Evolutionary conservation across 2,888 invertebrate genomes (phyloP).

Genomic region (Morpho helenor): DNA sequence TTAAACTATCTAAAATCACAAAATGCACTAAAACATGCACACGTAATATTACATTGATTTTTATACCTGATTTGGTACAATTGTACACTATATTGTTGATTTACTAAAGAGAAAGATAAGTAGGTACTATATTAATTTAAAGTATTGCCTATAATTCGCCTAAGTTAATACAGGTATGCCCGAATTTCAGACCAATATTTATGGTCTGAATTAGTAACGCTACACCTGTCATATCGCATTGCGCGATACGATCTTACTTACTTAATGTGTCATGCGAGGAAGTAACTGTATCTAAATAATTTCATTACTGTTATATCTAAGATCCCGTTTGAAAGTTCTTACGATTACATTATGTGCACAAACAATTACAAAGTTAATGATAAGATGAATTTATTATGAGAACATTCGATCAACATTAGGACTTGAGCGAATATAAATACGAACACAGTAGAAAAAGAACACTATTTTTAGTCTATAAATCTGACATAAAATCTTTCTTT

Average conservation of each 20-base stretch:
- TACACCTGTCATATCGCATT: slow-evolving; percentile 29
- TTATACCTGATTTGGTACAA: slow-evolving; percentile 69
- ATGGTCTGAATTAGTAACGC: slow-evolving; percentile 21
- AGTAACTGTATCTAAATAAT: slow-evolving; percentile 51
- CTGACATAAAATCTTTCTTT: slow-evolving; percentile 11
- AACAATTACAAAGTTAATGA: slow-evolving; percentile 25
- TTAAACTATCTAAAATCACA: slow-evolving; percentile 79
- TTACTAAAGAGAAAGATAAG: slow-evolving; percentile 51
- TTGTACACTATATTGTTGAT: slow-evolving; percentile 59
- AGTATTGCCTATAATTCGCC: slow-evolving; percentile 54
- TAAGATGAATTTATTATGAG: slow-evolving; percentile 1
- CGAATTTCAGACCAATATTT: slow-evolving; percentile 8
- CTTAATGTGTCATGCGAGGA: slow-evolving; percentile 53
- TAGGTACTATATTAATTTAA: slow-evolving; percentile 43
- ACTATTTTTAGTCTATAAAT: slow-evolving; percentile 7
- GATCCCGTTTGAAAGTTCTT: slow-evolving; percentile 36
- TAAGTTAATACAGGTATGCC: slow-evolving; percentile 37
- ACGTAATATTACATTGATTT: slow-evolving; percentile 69
- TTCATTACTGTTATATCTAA: slow-evolving; percentile 57
- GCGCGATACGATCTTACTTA: slow-evolving; percentile 30
- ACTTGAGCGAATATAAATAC: slow-evolving; percentile 4
- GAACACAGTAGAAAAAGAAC: slow-evolving; percentile 10
- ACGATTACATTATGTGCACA: slow-evolving; percentile 21
- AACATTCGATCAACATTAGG: slow-evolving; percentile 2
- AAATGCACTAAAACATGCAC: slow-evolving; percentile 80